Conservation (phyloP, 2,113 vertebrate species). For the Trinectes maculatus region DNA sequence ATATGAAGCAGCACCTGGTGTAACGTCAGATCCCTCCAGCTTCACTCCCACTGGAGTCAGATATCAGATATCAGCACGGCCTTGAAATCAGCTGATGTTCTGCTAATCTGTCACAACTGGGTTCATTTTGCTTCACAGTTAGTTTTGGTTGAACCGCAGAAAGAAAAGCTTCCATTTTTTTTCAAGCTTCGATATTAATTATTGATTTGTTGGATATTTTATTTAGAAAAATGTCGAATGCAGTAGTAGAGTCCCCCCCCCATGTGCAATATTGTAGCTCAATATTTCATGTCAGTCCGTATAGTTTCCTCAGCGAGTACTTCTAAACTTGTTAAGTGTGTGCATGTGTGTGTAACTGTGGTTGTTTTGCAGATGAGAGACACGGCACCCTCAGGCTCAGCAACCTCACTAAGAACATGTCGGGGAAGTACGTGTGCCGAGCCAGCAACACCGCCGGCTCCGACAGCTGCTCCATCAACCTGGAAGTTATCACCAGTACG, state of each 20-base stretch:
- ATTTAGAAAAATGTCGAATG: no score
- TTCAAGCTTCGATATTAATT: no score
- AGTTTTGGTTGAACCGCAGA: no score
- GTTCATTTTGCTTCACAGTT: constrained; percentile 56
- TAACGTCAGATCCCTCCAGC: constrained; percentile 17
- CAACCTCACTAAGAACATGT: constrained; percentile 87
- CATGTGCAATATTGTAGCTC: not conserved
- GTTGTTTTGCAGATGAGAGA: constrained; percentile 79
- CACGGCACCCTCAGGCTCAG: constrained; percentile 85
- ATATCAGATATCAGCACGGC: constrained; percentile 21
- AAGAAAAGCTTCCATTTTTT: no score
- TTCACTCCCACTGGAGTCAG: constrained; percentile 2
- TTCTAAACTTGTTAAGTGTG: not conserved
- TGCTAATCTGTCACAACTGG: constrained; percentile 62
- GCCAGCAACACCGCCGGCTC: constrained; percentile 86
- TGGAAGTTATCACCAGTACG: constrained; percentile 88
- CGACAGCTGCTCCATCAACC: constrained; percentile 87
- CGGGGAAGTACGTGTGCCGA: constrained; percentile 87
- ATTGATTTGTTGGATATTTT: no score
- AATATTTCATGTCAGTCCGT: not conserved
- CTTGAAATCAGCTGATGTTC: constrained; percentile 55
- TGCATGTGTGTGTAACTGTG: not conserved
- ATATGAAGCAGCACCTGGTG: constrained; percentile 13
- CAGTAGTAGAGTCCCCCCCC: constrained; percentile 1
- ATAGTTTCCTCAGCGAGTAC: not conserved